Conservation (phyloP, 2,888 invertebrate species). For the Patella depressa region DNA sequence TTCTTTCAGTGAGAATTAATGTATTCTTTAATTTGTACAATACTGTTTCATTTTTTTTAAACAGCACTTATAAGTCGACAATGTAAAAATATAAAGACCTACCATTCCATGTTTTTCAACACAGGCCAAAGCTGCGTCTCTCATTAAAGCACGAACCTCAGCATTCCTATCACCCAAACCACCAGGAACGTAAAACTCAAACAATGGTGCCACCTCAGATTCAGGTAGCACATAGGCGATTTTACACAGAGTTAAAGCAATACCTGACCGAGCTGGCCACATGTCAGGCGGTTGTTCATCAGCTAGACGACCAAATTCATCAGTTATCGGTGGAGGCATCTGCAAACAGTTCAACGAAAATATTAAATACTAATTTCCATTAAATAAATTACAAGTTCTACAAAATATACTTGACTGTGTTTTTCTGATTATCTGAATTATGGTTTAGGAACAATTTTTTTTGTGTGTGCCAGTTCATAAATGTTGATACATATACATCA, state of each 20-base stretch:
- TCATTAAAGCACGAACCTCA: constrained; percentile 89
- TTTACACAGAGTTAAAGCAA: constrained; percentile 85
- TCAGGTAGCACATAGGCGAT: constrained; percentile 82
- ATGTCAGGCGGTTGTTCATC: constrained; percentile 85
- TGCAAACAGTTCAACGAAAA: constrained; percentile 34
- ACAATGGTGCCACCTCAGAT: constrained; percentile 77
- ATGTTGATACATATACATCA: background rate
- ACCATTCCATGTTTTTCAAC: constrained; percentile 94
- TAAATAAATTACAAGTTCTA: background rate
- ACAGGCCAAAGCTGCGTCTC: constrained; percentile 91
- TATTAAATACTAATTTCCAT: background rate
- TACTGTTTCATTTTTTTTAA: too few relatives aligned
- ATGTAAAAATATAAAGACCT: constrained; percentile 13
- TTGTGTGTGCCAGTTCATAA: background rate
- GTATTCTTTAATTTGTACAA: too few relatives aligned
- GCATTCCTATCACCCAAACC: constrained; percentile 89
- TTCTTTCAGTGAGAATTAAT: too few relatives aligned
- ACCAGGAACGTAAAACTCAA: constrained; percentile 78
- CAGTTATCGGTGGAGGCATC: constrained; percentile 75
- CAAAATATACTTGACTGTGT: too few relatives aligned
- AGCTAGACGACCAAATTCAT: constrained; percentile 91
- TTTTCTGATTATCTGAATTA: too few relatives aligned
- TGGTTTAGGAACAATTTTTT: background rate
- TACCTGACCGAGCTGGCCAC: constrained; percentile 91
- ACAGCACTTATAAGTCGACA: too few relatives aligned